phyloP scores from a whole-genome alignment of 2,113 vertebrate genomes.

The Synchiropus splendidus region DNA sequence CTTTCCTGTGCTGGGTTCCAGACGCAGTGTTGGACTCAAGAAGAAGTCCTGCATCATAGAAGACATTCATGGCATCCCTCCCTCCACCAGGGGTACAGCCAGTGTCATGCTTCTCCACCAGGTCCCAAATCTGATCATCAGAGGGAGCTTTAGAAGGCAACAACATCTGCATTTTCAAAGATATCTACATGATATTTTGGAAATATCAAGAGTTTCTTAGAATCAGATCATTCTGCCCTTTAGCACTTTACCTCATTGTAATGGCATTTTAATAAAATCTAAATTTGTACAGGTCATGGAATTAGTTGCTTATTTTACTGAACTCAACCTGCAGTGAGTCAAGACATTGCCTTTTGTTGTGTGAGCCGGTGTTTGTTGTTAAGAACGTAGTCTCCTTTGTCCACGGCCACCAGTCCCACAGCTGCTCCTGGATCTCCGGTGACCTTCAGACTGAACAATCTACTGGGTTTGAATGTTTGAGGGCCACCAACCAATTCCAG shows the following conservation, averaged over 20 bases:
- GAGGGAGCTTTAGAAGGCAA: too few relatives aligned
- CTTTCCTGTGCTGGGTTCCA: conserved; percentile 53
- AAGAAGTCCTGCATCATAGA: conserved; percentile 66
- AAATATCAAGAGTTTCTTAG: too few relatives aligned
- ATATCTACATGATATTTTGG: too few relatives aligned
- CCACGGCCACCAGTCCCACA: conserved; percentile 68
- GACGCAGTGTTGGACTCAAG: conserved; percentile 43
- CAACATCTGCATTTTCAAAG: too few relatives aligned
- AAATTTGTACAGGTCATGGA: too few relatives aligned
- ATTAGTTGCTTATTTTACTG: too few relatives aligned
- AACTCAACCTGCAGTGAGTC: too few relatives aligned
- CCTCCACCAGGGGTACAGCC: conserved; percentile 74
- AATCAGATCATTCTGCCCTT: too few relatives aligned
- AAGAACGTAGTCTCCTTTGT: conserved; percentile 68
- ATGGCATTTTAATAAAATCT: too few relatives aligned
- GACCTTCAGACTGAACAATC: conserved; percentile 38
- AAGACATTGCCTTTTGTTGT: conserved; percentile 61
- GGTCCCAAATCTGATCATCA: conserved; percentile 66
- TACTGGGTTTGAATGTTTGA: conserved; percentile 44
- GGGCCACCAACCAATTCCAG: too few relatives aligned
- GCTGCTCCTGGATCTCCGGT: conserved; percentile 62
- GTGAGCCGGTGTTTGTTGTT: conserved; percentile 69
- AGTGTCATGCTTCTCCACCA: conserved; percentile 62
- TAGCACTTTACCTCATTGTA: too few relatives aligned
- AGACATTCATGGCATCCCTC: conserved; percentile 53